These are phyloP conservation scores for Xenops minutus DNA, from an alignment of 2,797 vertebrate species.

Conservation along the genomic window DNA sequence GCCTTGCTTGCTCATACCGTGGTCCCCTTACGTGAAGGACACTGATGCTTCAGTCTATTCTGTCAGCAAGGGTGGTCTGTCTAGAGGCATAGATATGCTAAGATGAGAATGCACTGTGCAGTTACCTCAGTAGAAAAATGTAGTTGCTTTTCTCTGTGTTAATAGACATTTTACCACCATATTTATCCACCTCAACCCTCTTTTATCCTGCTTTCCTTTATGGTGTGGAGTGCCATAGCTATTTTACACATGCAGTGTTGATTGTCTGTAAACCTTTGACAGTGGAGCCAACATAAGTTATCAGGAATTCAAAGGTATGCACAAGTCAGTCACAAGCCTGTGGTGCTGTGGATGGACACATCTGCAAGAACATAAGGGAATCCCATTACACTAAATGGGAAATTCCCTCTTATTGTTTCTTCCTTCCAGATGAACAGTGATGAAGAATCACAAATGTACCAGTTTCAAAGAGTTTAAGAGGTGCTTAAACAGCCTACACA, in stretches of 20 bases:
- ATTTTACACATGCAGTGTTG: neutral
- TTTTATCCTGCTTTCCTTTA: neutral
- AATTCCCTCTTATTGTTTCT: neutral
- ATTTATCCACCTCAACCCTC: neutral
- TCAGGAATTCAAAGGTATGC: neutral
- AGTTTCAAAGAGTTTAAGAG: neutral
- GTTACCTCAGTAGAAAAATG: neutral
- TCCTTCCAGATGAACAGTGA: neutral
- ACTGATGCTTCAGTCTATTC: neutral
- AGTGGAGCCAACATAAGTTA: neutral
- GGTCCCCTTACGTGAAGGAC: accelerated
- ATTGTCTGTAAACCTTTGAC: neutral
- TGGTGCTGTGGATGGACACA: neutral
- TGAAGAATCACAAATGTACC: neutral
- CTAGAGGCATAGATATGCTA: neutral
- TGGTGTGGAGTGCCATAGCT: neutral
- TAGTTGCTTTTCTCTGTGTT: neutral
- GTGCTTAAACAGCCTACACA: neutral
- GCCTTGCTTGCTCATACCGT: neutral
- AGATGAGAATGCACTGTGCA: neutral
- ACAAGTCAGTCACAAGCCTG: neutral
- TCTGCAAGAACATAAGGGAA: neutral
- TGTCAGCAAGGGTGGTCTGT: neutral
- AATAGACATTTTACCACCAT: neutral
- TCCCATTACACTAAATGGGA: neutral